Evolutionary conservation across 2,888 invertebrate genomes (phyloP).

Genomic region (Glyphotaelius pellucidus): DNA sequence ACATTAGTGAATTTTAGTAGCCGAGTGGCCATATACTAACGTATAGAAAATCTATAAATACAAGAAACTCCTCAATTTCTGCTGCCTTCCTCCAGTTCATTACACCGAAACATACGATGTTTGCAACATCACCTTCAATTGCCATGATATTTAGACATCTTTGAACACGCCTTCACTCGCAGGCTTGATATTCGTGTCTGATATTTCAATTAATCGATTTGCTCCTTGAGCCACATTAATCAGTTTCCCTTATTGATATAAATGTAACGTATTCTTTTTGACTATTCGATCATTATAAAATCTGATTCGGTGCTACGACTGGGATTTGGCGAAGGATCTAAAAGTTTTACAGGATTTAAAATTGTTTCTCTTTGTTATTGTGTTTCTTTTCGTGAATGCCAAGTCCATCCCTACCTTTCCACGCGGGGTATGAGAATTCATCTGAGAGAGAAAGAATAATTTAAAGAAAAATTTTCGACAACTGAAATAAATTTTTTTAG

Average conservation of each 20-base stretch:
- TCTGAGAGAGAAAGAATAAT: slow-evolving; percentile 6
- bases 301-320: slow-evolving; percentile 48
- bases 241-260: not conserved
- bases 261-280: not conserved
- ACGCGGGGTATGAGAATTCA: not conserved
- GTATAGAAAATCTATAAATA: too few species aligned
- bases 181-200: too few species aligned
- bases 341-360: slow-evolving; percentile 41
- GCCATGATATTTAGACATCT: too few species aligned
- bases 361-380: slow-evolving; percentile 17
- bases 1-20: too few species aligned
- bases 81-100: too few species aligned
- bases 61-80: too few species aligned
- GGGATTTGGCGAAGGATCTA: slow-evolving; percentile 40
- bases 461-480: not conserved
- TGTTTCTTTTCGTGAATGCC: not conserved
- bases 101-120: too few species aligned
- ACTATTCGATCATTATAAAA: slow-evolving; percentile 43
- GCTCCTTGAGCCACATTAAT: too few species aligned
- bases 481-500: not conserved
- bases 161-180: too few species aligned
- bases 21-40: too few species aligned
- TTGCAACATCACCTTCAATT: too few species aligned
- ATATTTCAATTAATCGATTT: too few species aligned
- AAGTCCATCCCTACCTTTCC: not conserved